Evolutionary conservation across 2,797 vertebrate species (phyloP), one percentile per base, ranked within the genome.

Genomic region (Typhlichthys subterraneus): DNA sequence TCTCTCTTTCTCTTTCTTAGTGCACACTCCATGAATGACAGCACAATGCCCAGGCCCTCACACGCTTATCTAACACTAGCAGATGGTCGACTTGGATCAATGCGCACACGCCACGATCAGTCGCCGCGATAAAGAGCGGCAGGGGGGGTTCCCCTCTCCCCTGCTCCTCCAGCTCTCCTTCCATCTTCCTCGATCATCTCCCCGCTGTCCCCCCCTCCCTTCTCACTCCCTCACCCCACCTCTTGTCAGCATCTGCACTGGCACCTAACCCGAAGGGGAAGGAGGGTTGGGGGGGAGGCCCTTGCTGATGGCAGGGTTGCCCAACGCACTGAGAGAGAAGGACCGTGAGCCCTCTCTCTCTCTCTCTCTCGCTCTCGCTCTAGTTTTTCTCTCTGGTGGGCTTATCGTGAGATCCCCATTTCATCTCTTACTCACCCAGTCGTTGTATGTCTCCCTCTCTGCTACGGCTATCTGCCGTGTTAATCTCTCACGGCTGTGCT

Each of bases 61-160:
- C 96, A 95, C 73, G 96, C 97, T 99, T 99, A 99, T 98, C 97
- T 98, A 96, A 96, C 96, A 95, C 94, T 94, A 98, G 96, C 97
- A 99, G 97, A 98, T 99, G 97, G 97, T 96, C 94, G 96, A 96
- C 96, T 98, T 99, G 97, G 97, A 99, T 99, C 97, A 99, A 97
- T 99, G 97, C 96, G 96, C 97, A 98, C 96, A 98, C 95, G 94
- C 97, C 96, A 97, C 94, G 97, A 99, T 99, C 97, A 98, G 98
- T 98, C 95, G 95, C 95, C 94, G 94, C 92, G 97, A 98, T 98
- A 98, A 99, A 97, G 96, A 98, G 96, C 92, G 87, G 95, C 95
- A 93, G 96, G 96, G 96, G 96, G 95, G 95, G 95, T 97, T 94
- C 95, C 96, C 95, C 94, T 88, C 90, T 88, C 84, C 88, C 52